Evolutionary conservation across 2,888 invertebrate genomes (phyloP), one percentile per base, ranked within the genome.

Genomic region (Drymonia ruficornis): DNA sequence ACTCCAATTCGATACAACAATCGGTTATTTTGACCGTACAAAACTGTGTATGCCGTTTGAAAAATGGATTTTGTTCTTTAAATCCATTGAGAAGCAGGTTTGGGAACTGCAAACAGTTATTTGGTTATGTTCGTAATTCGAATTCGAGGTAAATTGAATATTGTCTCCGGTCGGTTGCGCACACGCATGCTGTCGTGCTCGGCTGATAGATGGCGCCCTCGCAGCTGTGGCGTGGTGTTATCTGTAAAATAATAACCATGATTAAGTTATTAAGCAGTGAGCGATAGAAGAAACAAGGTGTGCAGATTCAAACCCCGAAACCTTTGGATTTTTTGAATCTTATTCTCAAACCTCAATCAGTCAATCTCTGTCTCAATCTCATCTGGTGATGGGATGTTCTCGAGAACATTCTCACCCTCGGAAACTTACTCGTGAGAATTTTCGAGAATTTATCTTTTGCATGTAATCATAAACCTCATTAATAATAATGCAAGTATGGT

Each of bases 221-320:
- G 66, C 61, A 64, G 67, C 62, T 68, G 61, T 79, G 82, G 88
- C 89, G 83, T 81, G 74, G 80, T 90, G 91, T 91, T 91, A 91
- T 90, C 91, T 91, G 91, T 53, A 89, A 85, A 50, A 49, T n/a
- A 36, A 36, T 49, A 49, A 42, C 11, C 2, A 31, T 31, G 1
- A 31, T 31, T 31, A 31, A 12, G 3, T 31, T 9, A 2, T 23
- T 23, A 23, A 23, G 23, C 23, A 23, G 7, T 23, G 3, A 23
- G 23, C n/a, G n/a, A n/a, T n/a, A n/a, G n/a, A n/a, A n/a, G n/a
- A n/a, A n/a, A n/a, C n/a, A n/a, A n/a, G n/a, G n/a, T n/a, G n/a
- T n/a, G n/a, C n/a, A n/a, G n/a, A n/a, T n/a, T n/a, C n/a, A n/a
- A n/a, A n/a, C n/a, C n/a, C n/a, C n/a, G n/a, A n/a, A n/a, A n/a